phyloP scores from a whole-genome alignment of 1,140 invertebrate species.

The Solenopsis invicta region DNA sequence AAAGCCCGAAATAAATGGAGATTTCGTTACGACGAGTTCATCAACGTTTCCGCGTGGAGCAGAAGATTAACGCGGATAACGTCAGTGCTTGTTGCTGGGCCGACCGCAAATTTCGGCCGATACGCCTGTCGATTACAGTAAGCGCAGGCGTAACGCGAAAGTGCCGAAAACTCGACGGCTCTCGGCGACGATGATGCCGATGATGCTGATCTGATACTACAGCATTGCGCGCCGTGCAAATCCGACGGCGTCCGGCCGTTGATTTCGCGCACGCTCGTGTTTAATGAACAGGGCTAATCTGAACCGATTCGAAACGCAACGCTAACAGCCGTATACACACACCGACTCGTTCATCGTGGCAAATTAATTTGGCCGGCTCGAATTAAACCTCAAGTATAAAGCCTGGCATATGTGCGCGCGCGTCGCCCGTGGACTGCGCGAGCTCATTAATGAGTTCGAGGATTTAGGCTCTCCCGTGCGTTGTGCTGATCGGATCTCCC shows the following conservation, averaged over 20 bases:
- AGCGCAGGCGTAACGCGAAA: constrained; percentile 44
- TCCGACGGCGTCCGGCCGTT: constrained; percentile 48
- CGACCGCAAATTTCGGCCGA: constrained; percentile 39
- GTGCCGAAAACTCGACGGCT: constrained; percentile 72
- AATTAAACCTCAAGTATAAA: constrained; percentile 85
- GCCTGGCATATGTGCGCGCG: constrained; percentile 65
- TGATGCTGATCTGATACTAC: constrained; percentile 61
- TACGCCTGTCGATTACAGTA: constrained; percentile 54
- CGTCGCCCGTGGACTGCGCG: constrained; percentile 69
- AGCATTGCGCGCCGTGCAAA: constrained; percentile 58
- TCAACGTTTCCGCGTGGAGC: constrained; percentile 19
- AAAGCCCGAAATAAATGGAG: constrained; percentile 25
- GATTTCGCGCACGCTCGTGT: constrained; percentile 73
- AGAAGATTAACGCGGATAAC: constrained; percentile 49
- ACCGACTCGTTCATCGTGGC: constrained; percentile 82
- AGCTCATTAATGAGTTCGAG: constrained; percentile 83
- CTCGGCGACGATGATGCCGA: constrained; percentile 72
- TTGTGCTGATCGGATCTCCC: constrained; percentile 72
- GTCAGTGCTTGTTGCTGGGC: constrained; percentile 1
- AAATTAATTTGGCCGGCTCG: constrained; percentile 84
- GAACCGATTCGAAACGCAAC: constrained; percentile 74
- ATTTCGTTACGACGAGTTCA: constrained; percentile 31
- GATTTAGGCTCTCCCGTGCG: constrained; percentile 80
- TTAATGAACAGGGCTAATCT: constrained; percentile 83
- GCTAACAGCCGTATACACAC: constrained; percentile 75